These are phyloP conservation scores for Sympetrum striolatum DNA, from an alignment of 2,888 invertebrate species.

Conservation along the genomic window DNA sequence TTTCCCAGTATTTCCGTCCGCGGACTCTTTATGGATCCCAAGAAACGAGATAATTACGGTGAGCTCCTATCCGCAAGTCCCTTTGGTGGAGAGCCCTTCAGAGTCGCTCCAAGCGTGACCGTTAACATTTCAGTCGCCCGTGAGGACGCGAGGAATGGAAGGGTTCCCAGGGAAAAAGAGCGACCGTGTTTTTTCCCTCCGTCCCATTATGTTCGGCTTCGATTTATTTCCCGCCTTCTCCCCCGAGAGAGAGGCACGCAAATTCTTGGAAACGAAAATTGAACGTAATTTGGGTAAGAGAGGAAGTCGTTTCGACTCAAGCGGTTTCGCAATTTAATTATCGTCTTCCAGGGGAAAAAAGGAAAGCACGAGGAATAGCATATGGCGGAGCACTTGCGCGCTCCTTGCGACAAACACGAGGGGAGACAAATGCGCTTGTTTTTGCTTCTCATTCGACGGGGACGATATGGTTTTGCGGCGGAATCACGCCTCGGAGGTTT, in stretches of 20 bases:
- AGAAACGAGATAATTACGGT: constrained; percentile 20
- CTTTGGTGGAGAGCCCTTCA: background rate
- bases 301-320: background rate
- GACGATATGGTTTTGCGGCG: too few species aligned
- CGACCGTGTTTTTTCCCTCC: background rate
- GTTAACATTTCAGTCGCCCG: background rate
- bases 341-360: background rate
- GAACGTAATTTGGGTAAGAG: background rate
- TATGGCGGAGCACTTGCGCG: background rate
- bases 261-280: background rate
- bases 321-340: background rate
- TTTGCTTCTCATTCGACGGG: too few species aligned
- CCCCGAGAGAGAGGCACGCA: background rate
- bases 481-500: too few species aligned
- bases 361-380: background rate
- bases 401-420: background rate
- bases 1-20: constrained; percentile 27
- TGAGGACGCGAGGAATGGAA: background rate
- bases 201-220: background rate
- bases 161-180: background rate
- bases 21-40: constrained; percentile 29
- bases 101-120: background rate
- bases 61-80: background rate
- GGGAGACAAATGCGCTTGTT: too few species aligned
- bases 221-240: background rate